A percentile compares a stretch with the other conserved stretches of the same genome.
Conservation (phyloP, 2,888 invertebrate genomes). For the Shargacucullia verbasci region DNA sequence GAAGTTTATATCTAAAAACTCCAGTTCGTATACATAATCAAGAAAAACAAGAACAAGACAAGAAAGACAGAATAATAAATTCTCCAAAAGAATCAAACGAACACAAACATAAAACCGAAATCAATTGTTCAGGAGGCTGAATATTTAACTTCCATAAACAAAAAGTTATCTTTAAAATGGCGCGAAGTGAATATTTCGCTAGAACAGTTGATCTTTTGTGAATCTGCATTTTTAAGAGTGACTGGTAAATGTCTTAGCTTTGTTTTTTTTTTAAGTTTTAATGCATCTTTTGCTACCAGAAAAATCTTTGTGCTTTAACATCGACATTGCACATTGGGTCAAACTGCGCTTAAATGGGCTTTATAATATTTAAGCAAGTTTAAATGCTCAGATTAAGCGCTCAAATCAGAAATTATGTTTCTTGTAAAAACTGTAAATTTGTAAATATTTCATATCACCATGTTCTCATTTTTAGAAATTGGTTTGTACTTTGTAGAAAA, state of each 20-base stretch:
- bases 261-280: background rate
- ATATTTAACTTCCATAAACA: constrained; percentile 31
- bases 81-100: background rate
- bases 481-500: no score
- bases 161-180: constrained; percentile 34
- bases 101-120: constrained; percentile 11
- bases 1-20: background rate
- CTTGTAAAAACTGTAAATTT: no score
- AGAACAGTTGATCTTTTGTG: constrained; percentile 20
- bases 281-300: no score
- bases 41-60: constrained; percentile 2
- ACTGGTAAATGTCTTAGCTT: background rate
- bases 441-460: no score
- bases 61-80: constrained; percentile 8
- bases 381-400: no score
- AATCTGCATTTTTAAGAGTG: constrained; percentile 12
- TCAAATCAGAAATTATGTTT: no score
- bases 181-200: constrained; percentile 33
- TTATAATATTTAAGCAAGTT: no score
- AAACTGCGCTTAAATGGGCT: no score
- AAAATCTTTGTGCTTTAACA: no score
- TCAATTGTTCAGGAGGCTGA: constrained; percentile 25
- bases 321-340: no score
- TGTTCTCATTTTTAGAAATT: no score
- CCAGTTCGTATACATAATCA: no score